Evolutionary conservation across 1,140 invertebrate species (phyloP), one percentile per base, ranked within the genome.

Genomic region (Ptiloglossa arizonensis): DNA sequence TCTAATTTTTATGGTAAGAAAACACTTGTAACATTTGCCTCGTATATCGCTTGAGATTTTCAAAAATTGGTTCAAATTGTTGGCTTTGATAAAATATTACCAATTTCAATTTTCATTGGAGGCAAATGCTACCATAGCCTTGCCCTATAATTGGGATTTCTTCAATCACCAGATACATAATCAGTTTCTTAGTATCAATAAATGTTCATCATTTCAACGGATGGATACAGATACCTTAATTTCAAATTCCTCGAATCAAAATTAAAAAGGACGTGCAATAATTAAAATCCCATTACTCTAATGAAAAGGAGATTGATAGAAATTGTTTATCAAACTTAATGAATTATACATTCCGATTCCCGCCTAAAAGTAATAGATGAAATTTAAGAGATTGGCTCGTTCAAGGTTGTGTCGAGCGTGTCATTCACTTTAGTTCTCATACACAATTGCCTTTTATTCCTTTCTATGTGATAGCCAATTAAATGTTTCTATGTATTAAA

Each of bases 261-360:
- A 32, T 27, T 46, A 2, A 60, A 60, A 13, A 19, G 27, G 13
- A 19, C 13, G 44, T 13, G 11, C 35, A 48, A 6, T 54, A 22
- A 81, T 73, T 80, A 69, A 77, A 59, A 59, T 0, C 22, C 13
- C 41, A 59, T 75, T 15, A 46, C 24, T 46, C n/a, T 46, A 67
- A 75, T 57, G 46, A 41, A 74, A 74, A 66, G 24, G 3, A n/a
- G 52, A 69, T 60, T 50, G 24, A 68, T 46, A 56, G 48, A 29
- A 63, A 56, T 69, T 63, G 29, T 54, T 24, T 54, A 57, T 52
- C 70, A 5, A 35, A 19, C 29, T 46, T 62, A 60, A 80, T 69
- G 41, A 68, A 67, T 80, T 63, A 75, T 76, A 50, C 35, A 80
- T 75, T 56, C 15, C 9, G 41, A 32, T 56, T 56, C 56, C 19